Evolutionary conservation across 1,140 invertebrate species (phyloP).

Genomic region (Drosophila orena): DNA sequence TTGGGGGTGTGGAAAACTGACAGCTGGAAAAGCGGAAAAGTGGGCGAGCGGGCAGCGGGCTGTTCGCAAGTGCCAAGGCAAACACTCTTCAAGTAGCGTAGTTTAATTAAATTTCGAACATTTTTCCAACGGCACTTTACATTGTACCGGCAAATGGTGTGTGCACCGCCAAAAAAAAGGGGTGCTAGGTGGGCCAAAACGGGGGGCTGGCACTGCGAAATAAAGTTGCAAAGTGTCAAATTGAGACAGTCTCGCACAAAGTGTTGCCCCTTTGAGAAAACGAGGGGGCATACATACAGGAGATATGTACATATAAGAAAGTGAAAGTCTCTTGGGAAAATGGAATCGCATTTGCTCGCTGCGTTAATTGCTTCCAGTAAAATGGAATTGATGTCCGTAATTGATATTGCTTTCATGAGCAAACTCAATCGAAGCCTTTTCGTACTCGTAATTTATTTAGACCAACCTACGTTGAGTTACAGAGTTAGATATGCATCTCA

Average conservation of each 20-base stretch:
- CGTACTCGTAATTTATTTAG: no score
- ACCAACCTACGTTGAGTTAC: neutral
- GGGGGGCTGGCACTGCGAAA: constrained; percentile 20
- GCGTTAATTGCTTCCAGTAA: constrained; percentile 28
- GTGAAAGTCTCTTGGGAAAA: constrained; percentile 19
- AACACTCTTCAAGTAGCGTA: constrained; percentile 66
- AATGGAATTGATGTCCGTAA: constrained; percentile 26
- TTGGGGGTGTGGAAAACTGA: constrained; percentile 53
- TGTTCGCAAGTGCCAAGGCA: constrained; percentile 38
- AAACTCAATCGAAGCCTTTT: neutral
- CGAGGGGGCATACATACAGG: no score
- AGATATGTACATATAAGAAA: no score
- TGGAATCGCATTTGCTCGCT: constrained; percentile 6
- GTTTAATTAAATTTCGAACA: constrained; percentile 78
- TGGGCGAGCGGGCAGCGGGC: constrained; percentile 1
- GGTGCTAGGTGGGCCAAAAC: constrained; percentile 21
- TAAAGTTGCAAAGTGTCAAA: constrained; percentile 65
- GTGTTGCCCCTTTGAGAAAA: constrained; percentile 8
- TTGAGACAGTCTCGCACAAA: constrained; percentile 60
- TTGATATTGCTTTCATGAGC: constrained; percentile 18
- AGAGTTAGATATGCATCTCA: no score
- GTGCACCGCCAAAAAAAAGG: constrained; percentile 32
- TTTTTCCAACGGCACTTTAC: constrained; percentile 67
- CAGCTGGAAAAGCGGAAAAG: constrained; percentile 41
- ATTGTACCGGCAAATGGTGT: constrained; percentile 42